Percentiles rank a stretch among this genome's conserved stretches.
These are phyloP conservation scores for Cordylochernes scorpioides DNA, from an alignment of 2,888 invertebrate species.

Conservation along the genomic window DNA sequence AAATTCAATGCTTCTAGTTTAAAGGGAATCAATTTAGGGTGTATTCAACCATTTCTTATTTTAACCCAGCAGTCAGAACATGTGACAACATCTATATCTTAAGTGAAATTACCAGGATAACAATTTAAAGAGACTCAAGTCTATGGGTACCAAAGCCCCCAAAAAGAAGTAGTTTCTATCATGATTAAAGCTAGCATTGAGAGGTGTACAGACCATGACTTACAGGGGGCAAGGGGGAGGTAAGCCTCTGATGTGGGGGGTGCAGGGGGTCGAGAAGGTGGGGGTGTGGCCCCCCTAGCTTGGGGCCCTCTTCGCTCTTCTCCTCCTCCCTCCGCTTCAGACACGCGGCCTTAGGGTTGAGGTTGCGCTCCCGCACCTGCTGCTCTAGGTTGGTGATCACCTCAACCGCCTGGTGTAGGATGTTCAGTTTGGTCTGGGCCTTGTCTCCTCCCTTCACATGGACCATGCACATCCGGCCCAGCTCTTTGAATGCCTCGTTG, in stretches of 20 bases:
- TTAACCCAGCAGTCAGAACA: too few relatives aligned
- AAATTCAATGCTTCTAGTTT: too few relatives aligned
- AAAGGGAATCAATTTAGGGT: too few relatives aligned
- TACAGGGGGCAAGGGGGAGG: too few relatives aligned
- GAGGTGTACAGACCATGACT: too few relatives aligned
- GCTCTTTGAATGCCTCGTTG: constrained; percentile 34
- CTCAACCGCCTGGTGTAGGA: constrained; percentile 32
- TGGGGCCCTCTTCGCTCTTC: constrained; percentile 47
- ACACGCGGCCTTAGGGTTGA: constrained; percentile 96
- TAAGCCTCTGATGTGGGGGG: constrained; percentile 12
- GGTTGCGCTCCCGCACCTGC: constrained; percentile 48
- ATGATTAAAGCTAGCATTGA: too few relatives aligned
- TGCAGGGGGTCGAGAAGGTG: constrained; percentile 10
- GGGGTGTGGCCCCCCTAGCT: constrained; percentile 11
- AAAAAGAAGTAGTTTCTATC: too few relatives aligned
- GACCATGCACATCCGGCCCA: constrained; percentile 31
- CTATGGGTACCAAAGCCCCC: too few relatives aligned
- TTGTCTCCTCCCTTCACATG: constrained; percentile 29
- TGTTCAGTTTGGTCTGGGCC: constrained; percentile 31
- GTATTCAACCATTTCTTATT: too few relatives aligned
- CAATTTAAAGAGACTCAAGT: too few relatives aligned
- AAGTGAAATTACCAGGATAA: too few relatives aligned
- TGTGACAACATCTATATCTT: too few relatives aligned
- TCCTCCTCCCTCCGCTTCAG: constrained; percentile 85
- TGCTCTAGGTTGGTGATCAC: constrained; percentile 30